Percentiles rank a stretch among this genome's conserved stretches.
Conservation (phyloP, 2,888 invertebrate species). For the Amorpha juglandis region DNA sequence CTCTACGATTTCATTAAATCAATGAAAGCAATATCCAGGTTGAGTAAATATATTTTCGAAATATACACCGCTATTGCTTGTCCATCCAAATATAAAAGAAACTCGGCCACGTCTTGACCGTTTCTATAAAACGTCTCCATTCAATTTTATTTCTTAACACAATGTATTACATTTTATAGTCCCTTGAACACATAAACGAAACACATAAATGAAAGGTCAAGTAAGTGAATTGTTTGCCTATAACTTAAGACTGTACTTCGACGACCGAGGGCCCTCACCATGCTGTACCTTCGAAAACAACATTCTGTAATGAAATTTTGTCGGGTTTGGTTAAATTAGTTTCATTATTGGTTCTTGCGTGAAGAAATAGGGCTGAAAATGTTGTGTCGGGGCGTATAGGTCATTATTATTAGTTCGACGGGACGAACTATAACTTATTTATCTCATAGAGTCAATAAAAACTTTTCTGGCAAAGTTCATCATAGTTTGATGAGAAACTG, state of each 20-base stretch:
- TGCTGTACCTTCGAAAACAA: conserved; percentile 44
- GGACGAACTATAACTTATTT: no score
- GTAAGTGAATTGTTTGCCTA: conserved; percentile 15
- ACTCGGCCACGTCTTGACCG: not conserved
- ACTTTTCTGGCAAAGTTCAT: no score
- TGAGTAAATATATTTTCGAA: not conserved
- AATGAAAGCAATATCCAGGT: not conserved
- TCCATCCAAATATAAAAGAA: not conserved
- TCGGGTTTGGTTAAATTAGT: conserved; percentile 28
- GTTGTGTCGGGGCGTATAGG: not conserved
- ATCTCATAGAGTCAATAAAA: no score
- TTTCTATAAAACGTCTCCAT: not conserved
- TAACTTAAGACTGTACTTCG: conserved; percentile 31
- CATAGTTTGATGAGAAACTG: no score
- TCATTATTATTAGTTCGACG: not conserved
- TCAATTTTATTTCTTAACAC: not conserved
- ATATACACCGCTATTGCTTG: not conserved
- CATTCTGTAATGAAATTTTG: conserved; percentile 48
- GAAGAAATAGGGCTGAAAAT: not conserved
- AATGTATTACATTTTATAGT: conserved; percentile 9
- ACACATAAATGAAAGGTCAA: conserved; percentile 5
- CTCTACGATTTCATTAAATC: not conserved
- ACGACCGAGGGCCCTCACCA: conserved; percentile 38
- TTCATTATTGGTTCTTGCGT: not conserved
- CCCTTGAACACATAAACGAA: not conserved